Conservation (phyloP, 2,797 vertebrate genomes). For the Anabacerthia variegaticeps region DNA sequence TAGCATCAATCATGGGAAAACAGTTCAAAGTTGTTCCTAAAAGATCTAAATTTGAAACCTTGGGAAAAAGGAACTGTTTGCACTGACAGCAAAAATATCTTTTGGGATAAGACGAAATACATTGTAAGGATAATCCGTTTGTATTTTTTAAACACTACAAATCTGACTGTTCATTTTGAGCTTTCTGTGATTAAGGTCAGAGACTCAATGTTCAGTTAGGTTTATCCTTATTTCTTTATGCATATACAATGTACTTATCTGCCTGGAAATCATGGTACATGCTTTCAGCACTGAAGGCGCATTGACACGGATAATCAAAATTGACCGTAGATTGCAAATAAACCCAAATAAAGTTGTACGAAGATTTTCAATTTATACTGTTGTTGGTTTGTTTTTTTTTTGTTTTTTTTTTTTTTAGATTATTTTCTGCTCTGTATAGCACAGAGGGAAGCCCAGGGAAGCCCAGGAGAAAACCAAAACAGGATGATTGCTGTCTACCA, state of each 20-base stretch:
- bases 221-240: neutral
- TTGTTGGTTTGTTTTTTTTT: neutral
- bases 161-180: neutral
- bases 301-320: neutral
- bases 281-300: neutral
- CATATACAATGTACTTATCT: neutral
- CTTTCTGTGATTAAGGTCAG: neutral
- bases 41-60: slow-evolving; percentile 33
- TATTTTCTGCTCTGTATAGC: neutral
- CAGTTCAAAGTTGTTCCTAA: slow-evolving; percentile 4
- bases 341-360: neutral
- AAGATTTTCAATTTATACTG: neutral
- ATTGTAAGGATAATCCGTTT: neutral
- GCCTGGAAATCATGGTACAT: neutral
- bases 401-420: neutral
- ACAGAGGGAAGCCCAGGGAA: neutral
- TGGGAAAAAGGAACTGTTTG: slow-evolving; percentile 5
- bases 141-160: neutral
- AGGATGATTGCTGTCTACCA: neutral
- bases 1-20: slow-evolving; percentile 48
- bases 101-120: neutral
- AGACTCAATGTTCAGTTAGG: neutral
- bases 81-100: neutral
- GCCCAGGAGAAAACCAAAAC: neutral
- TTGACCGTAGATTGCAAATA: neutral